Percentiles rank a stretch among this genome's conserved stretches.
These are phyloP conservation scores for Anthopleura xanthogrammica DNA, from an alignment of 92 coral and sea anemone genomes.

Conservation along the genomic window DNA sequence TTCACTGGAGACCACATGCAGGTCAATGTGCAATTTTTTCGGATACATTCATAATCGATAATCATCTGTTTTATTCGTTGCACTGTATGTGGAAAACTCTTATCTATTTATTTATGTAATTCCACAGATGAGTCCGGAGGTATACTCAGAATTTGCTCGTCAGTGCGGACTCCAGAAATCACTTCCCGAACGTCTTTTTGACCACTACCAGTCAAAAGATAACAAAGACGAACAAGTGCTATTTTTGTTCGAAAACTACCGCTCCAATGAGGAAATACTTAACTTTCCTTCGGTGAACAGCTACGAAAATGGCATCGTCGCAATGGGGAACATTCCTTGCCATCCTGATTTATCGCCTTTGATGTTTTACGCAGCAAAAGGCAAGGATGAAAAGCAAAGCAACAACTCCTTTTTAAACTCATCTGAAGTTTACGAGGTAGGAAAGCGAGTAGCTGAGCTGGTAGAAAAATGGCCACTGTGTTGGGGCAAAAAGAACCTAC, in stretches of 20 bases:
- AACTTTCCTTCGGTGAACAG: slow-evolving; percentile 78
- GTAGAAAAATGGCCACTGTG: slow-evolving; percentile 64
- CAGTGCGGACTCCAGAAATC: slow-evolving; percentile 68
- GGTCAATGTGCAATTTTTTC: slow-evolving; percentile 36
- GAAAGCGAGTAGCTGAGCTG: slow-evolving; percentile 58
- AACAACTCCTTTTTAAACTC: slow-evolving; percentile 67
- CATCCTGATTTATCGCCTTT: slow-evolving; percentile 71
- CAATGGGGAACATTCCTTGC: slow-evolving; percentile 58
- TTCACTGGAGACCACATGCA: slow-evolving; percentile 97
- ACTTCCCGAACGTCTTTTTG: slow-evolving; percentile 83
- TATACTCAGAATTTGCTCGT: slow-evolving; percentile 57
- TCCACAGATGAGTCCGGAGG: slow-evolving; percentile 74
- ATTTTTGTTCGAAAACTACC: slow-evolving; percentile 85
- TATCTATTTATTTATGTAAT: background rate
- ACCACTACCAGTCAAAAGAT: slow-evolving; percentile 48
- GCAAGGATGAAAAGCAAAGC: slow-evolving; percentile 61
- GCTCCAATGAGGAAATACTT: slow-evolving; percentile 74
- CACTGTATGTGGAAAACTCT: background rate
- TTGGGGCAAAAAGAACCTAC: slow-evolving; percentile 59
- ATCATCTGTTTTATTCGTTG: background rate
- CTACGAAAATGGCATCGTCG: slow-evolving; percentile 69
- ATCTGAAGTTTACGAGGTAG: slow-evolving; percentile 74
- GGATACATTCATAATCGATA: background rate
- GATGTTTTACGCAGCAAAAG: slow-evolving; percentile 70
- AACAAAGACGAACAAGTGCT: slow-evolving; percentile 45